These are phyloP conservation scores for Pseudorasbora parva DNA, from an alignment of 2,113 vertebrate species.

Conservation along the genomic window DNA sequence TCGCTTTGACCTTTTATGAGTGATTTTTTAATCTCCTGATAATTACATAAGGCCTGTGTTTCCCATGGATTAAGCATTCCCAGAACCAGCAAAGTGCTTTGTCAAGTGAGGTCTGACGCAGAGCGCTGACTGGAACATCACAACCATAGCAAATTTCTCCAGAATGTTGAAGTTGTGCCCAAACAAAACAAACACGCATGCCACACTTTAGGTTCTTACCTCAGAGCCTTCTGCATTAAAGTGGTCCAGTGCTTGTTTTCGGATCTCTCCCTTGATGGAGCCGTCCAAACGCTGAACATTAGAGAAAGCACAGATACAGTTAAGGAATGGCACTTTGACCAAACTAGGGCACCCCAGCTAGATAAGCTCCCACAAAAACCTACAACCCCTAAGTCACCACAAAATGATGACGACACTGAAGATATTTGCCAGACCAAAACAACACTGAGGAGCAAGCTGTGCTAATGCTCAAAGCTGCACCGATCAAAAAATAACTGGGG, in stretches of 20 bases:
- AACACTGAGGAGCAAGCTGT: conserved; percentile 19
- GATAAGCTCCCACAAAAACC: conserved; percentile 24
- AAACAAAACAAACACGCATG: neutral
- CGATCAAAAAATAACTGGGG: conserved; percentile 73
- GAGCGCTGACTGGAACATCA: neutral
- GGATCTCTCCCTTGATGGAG: conserved; percentile 97
- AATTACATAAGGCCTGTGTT: neutral
- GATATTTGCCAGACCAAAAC: conserved; percentile 20
- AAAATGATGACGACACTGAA: neutral
- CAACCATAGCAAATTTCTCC: conserved; percentile 11
- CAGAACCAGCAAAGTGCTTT: conserved; percentile 10
- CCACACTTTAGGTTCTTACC: conserved; percentile 74
- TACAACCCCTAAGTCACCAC: neutral
- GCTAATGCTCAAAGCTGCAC: conserved; percentile 36
- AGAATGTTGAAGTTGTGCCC: neutral
- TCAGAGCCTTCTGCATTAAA: conserved; percentile 99
- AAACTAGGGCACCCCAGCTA: neutral
- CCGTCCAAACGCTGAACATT: conserved; percentile 90
- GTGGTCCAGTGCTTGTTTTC: conserved; percentile 98
- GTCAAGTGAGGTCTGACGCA: conserved; percentile 30
- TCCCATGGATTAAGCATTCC: conserved; percentile 26
- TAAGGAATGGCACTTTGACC: conserved; percentile 50
- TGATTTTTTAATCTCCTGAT: neutral
- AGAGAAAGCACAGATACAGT: conserved; percentile 49
- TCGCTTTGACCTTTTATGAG: neutral